Percentiles rank a stretch among this genome's conserved stretches.
Conservation (phyloP, 2,797 vertebrate genomes). For the Anguilla anguilla region DNA sequence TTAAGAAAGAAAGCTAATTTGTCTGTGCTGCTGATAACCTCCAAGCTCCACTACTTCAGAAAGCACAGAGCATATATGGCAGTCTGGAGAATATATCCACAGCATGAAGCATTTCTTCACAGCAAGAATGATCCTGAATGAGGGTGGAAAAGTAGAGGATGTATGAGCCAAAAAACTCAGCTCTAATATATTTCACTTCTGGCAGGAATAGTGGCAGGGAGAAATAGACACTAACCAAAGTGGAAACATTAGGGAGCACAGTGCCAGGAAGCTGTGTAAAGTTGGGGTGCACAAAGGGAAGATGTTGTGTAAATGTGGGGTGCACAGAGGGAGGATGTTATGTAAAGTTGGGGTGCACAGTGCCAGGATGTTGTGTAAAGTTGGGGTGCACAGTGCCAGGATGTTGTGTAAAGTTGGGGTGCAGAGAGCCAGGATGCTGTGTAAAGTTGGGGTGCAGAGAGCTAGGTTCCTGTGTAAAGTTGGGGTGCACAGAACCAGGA, state of each 20-base stretch:
- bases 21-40: background rate
- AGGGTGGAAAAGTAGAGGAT: background rate
- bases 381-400: background rate
- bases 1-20: too few species aligned
- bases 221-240: slow-evolving; percentile 37
- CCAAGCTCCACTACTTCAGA: background rate
- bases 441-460: background rate
- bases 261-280: slow-evolving; percentile 17
- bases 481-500: background rate
- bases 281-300: background rate
- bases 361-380: background rate
- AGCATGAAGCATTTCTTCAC: slow-evolving; percentile 26
- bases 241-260: slow-evolving; percentile 18
- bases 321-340: background rate
- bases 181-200: slow-evolving; percentile 31
- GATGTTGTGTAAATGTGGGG: background rate
- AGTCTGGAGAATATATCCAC: background rate
- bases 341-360: background rate
- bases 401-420: background rate
- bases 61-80: background rate
- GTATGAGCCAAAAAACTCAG: slow-evolving; percentile 31
- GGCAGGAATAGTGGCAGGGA: slow-evolving; percentile 37
- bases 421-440: background rate
- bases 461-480: background rate
- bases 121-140: slow-evolving; percentile 24